Percentiles rank a stretch among this genome's conserved stretches.
Evolutionary conservation across 2,888 invertebrate genomes (phyloP).

Genomic region (Zhuqinia jingwanae): DNA sequence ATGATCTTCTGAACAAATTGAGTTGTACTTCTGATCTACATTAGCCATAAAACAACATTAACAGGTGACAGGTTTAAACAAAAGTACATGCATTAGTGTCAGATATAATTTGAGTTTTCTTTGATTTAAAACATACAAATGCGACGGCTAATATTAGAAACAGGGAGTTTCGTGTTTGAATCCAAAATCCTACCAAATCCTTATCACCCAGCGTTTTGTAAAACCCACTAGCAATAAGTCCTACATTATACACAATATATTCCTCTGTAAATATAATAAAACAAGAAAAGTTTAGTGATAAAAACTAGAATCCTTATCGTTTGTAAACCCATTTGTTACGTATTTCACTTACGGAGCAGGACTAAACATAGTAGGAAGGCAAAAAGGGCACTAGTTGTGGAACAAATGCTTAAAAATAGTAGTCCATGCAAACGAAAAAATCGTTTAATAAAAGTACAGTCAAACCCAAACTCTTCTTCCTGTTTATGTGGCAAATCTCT

Average conservation of each 20-base stretch:
- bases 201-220: constrained; percentile 82
- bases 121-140: constrained; percentile 80
- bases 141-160: constrained; percentile 80
- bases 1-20: constrained; percentile 82
- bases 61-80: background rate
- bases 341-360: constrained; percentile 74
- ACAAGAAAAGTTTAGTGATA: background rate
- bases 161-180: constrained; percentile 77
- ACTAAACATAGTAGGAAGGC: constrained; percentile 67
- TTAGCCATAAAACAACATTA: background rate
- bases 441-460: constrained; percentile 71
- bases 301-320: too few relatives aligned
- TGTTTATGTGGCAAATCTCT: constrained; percentile 7
- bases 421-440: constrained; percentile 77
- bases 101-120: too few relatives aligned
- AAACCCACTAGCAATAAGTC: constrained; percentile 83
- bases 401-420: constrained; percentile 74
- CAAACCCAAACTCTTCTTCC: constrained; percentile 66
- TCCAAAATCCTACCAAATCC: constrained; percentile 81
- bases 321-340: too few relatives aligned
- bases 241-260: constrained; percentile 83
- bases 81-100: too few relatives aligned
- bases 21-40: constrained; percentile 81
- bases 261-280: constrained; percentile 81
- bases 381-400: constrained; percentile 74